Base-by-base conservation (phyloP, 2,797 vertebrate genomes). In the Lophius americanus region DNA sequence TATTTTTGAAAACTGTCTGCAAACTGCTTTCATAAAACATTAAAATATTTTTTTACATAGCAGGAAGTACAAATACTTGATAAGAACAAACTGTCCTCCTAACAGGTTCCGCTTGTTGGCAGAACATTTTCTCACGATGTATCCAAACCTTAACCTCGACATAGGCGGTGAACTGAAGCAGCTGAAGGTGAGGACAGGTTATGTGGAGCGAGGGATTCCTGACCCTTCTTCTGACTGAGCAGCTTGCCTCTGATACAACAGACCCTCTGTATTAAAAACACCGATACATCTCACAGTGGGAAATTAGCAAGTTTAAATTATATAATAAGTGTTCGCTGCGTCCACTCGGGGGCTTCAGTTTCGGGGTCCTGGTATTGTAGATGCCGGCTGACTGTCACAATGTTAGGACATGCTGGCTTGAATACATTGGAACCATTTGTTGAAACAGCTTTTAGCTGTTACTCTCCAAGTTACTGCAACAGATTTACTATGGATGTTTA, bases 51-150 rank as follows among this genome's bases (percentile, higher is more conserved):
- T 23, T 23, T 23, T 23, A 23, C 14, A 1, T 5, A 8, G 23
- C 54, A 2, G 8, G 42, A 14, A 46, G 6, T 12, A 46, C 38
- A 2, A 4, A 4, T 9, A 14, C 3, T 5, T 4, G 1, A 0
- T 46, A 3, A 63, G 36, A 4, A 7, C 10, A 4, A 35, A 56
- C 3, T 68, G 51, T 33, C 14, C 4, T 49, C 3, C 0, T 54
- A 39, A 4, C 82, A 95, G 95, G 79, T 95, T 95, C 72, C 91
- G 83, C 2, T 88, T 91, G 68, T 73, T 96, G 83, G 95, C 94
- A 0, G 85, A 90, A 6, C 94, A 95, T 68, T 95, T 94, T 83
- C 88, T 89, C 79, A 76, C 87, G 0, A 95, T 92, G 80, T 96
- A 95, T 79, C 92, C 93, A 1, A 91, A 93, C 46, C 93, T 95